Evolutionary conservation across 2,113 vertebrate species (phyloP).

Genomic region (Coptodon rendalli): DNA sequence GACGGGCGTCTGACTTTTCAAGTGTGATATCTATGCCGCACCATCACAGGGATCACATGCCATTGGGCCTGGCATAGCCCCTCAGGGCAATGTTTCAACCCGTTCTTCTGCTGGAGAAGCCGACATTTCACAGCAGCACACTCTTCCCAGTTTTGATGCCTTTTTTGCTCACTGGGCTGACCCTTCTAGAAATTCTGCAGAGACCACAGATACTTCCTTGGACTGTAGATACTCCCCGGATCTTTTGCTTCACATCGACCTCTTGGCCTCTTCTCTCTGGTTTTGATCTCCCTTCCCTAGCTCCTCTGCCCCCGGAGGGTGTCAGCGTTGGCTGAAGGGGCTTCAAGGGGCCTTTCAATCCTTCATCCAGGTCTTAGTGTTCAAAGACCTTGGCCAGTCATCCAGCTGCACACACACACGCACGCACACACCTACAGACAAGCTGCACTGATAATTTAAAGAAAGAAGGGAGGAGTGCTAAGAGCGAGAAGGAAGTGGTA

Average conservation of each 20-base stretch:
- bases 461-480: not conserved
- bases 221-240: conserved; percentile 59
- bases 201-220: conserved; percentile 59
- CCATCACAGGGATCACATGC: conserved; percentile 23
- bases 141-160: conserved; percentile 42
- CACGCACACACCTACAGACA: not conserved
- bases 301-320: conserved; percentile 62
- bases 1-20: conserved; percentile 3
- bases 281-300: conserved; percentile 62
- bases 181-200: conserved; percentile 62
- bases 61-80: conserved; percentile 29
- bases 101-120: not conserved
- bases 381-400: conserved; percentile 87
- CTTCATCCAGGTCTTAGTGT: conserved; percentile 97
- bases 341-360: conserved; percentile 80
- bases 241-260: conserved; percentile 58
- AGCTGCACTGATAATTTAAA: conserved; percentile 17
- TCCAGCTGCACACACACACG: conserved; percentile 16
- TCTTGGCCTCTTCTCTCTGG: conserved; percentile 58
- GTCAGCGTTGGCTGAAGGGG: conserved; percentile 67
- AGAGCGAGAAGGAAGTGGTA: conserved; percentile 3
- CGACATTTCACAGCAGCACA: conserved; percentile 17
- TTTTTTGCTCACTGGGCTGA: conserved; percentile 41
- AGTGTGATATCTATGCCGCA: not conserved
- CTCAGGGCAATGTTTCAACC: conserved; percentile 34